Evolutionary conservation across 2,888 invertebrate species (phyloP).

Genomic region (Abscondita cerata): DNA sequence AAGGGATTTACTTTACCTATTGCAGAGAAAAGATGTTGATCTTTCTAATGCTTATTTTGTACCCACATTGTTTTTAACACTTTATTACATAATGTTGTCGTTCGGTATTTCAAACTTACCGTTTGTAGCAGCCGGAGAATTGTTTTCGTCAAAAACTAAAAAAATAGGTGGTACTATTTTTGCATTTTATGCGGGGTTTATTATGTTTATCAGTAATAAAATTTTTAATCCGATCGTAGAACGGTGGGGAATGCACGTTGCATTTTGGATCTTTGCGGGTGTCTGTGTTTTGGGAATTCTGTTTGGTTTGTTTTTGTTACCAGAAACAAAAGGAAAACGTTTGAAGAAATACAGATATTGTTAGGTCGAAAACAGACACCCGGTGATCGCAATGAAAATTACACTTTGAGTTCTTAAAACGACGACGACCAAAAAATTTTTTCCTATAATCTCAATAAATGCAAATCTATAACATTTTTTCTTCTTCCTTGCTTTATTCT

Average conservation of each 20-base stretch:
- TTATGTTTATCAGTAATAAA: conserved; percentile 57
- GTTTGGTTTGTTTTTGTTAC: conserved; percentile 67
- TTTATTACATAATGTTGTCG: not conserved
- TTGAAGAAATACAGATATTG: not conserved
- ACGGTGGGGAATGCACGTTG: conserved; percentile 66
- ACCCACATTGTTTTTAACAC: conserved; percentile 20
- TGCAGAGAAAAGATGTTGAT: conserved; percentile 36
- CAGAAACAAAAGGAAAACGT: conserved; percentile 69
- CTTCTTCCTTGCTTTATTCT: no score
- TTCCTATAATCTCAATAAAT: no score
- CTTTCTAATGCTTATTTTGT: not conserved
- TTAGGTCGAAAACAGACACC: not conserved
- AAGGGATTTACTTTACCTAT: conserved; percentile 56
- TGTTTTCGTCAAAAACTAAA: conserved; percentile 62
- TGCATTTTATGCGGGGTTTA: conserved; percentile 59
- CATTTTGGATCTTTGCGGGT: conserved; percentile 70
- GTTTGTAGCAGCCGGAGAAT: conserved; percentile 57
- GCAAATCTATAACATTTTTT: no score
- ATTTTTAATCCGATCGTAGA: conserved; percentile 62
- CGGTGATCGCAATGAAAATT: no score
- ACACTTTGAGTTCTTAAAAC: no score
- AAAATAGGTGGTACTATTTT: conserved; percentile 61
- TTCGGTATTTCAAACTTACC: not conserved
- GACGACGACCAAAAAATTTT: no score
- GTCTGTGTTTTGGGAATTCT: conserved; percentile 67